phyloP scores from a whole-genome alignment of 2,888 invertebrate genomes.

The Heliconius hortense region DNA sequence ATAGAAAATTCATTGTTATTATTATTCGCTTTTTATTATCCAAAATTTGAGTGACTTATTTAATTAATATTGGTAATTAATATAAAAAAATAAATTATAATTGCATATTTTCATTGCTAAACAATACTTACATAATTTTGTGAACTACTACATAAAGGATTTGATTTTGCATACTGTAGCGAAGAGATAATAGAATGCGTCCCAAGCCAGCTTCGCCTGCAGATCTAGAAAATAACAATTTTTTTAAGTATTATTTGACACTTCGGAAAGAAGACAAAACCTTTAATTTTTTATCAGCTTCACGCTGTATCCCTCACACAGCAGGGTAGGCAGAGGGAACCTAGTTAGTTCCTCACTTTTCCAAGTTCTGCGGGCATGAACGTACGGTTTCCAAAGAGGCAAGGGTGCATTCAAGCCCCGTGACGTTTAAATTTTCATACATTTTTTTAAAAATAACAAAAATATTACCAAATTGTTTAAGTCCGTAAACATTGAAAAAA shows the following conservation, averaged over 20 bases:
- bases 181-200: slow-evolving; percentile 91
- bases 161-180: slow-evolving; percentile 92
- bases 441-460: too few species aligned
- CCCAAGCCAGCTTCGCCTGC: slow-evolving; percentile 89
- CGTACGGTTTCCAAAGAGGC: neutral
- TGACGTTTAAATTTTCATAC: too few species aligned
- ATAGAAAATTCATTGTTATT: neutral
- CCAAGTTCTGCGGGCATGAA: too few species aligned
- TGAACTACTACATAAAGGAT: slow-evolving; percentile 92
- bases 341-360: too few species aligned
- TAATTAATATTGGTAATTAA: neutral
- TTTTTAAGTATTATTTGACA: too few species aligned
- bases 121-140: slow-evolving; percentile 90
- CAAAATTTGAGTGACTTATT: neutral
- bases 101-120: neutral
- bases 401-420: too few species aligned
- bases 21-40: neutral
- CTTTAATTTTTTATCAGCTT: too few species aligned
- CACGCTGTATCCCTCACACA: too few species aligned
- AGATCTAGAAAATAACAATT: slow-evolving; percentile 65
- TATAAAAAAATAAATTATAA: neutral
- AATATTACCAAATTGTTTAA: too few species aligned
- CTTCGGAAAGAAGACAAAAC: too few species aligned
- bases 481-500: too few species aligned
- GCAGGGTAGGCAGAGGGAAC: too few species aligned